Evolutionary conservation across 2,113 vertebrate genomes (phyloP).

Genomic region (Pelvicachromis taeniatus): DNA sequence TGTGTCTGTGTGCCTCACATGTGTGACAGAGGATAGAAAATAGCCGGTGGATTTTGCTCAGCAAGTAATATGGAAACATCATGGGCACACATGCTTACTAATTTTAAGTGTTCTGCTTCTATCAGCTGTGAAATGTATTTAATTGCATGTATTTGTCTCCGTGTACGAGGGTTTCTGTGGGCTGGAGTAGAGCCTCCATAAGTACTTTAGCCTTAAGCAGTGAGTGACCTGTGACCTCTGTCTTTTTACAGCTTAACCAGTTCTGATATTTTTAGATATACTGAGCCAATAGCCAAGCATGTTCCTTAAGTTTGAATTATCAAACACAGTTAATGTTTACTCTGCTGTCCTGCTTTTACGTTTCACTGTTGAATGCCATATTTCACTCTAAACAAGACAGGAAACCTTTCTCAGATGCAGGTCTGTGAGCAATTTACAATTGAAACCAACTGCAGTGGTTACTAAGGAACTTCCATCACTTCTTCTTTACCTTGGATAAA

Average conservation of each 20-base stretch:
- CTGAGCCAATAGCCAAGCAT: not conserved
- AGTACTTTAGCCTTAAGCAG: not conserved
- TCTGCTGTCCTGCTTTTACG: not conserved
- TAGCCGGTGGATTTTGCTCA: not conserved
- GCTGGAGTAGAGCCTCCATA: not conserved
- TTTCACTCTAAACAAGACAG: not conserved
- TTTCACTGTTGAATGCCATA: not conserved
- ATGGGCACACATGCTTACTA: not conserved
- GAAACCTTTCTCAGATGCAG: not conserved
- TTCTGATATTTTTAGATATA: constrained; percentile 15
- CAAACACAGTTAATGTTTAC: not conserved
- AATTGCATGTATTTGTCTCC: not conserved
- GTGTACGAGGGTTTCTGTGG: not conserved
- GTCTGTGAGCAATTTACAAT: not conserved
- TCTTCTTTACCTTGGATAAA: not conserved
- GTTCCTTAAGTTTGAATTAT: not conserved
- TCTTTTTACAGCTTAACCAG: not conserved
- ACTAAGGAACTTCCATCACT: not conserved
- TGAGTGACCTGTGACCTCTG: not conserved
- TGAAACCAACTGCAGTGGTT: not conserved
- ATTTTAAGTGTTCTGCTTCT: not conserved
- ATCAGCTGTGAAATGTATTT: not conserved
- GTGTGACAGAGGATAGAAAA: not conserved
- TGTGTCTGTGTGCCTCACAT: not conserved
- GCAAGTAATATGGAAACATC: not conserved